Base-by-base conservation (phyloP, 2,888 invertebrate genomes). In the Apoderus coryli region DNA sequence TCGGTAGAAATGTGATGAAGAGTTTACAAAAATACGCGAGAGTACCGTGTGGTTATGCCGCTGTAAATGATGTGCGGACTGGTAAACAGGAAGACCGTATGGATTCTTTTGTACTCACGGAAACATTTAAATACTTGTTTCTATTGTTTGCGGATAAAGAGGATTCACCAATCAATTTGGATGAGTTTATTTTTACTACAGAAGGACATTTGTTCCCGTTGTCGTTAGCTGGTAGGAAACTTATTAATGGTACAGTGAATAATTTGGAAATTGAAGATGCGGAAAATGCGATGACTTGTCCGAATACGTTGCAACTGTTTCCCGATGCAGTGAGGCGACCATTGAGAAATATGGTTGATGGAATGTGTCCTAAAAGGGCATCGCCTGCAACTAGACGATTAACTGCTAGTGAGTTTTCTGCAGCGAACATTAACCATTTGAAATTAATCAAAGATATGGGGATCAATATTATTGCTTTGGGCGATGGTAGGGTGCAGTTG, bases 61-160 rank as follows among this genome's bases (percentile, higher is more conserved):
- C 93, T 2, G 85, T 52, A 10, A 52, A 52, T 29, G 52, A 52
- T 32, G 52, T 52, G 4, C 34, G 51, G 22, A 52, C 89, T 0
- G 75, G 39, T 11, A 71, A 73, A 35, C 86, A 89, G 50, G 93
- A 95, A 53, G 93, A 96, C 52, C 72, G 93, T 40, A 93, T 98
- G 93, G 96, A 98, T 55, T 95, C 95, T 0, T 98, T 89, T 61
- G 90, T 98, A 1, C 64, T 98, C 2, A 86, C 96, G 0, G 96
- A 98, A 63, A 98, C 96, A 0, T 85, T 98, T 51, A 98, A 98
- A 58, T 98, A 98, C 56, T 65, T 98, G 6, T 98, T 77, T 59
- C 68, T 98, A 54, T 61, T 98, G 33, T 98, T 96, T 56, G 76
- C 90, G 16, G 81, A 93, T 44, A 77, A 81, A 31, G 72, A 70